phyloP scores from a whole-genome alignment of 2,888 invertebrate genomes.

The Zaprionus lineosus region DNA sequence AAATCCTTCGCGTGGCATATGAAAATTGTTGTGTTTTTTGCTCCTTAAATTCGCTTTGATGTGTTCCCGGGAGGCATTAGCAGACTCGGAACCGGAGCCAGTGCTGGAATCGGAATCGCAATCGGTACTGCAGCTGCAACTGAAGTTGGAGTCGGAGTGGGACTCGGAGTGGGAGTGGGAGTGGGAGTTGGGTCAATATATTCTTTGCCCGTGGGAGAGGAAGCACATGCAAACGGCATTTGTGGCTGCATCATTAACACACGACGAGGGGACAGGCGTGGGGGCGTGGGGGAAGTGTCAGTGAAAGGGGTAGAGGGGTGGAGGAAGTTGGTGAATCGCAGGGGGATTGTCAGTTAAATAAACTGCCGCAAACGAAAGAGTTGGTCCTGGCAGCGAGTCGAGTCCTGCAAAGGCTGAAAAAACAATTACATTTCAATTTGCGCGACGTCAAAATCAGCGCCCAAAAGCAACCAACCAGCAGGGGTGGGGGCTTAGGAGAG shows the following conservation, averaged over 20 bases:
- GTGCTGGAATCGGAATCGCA: conserved; percentile 2
- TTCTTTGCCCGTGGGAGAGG: conserved; percentile 60
- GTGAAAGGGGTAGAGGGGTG: neutral
- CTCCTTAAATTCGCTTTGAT: conserved; percentile 55
- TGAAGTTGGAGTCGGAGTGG: conserved; percentile 10
- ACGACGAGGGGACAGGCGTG: neutral
- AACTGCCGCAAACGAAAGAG: conserved; percentile 34
- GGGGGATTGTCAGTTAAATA: conserved; percentile 44
- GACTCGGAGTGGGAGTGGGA: neutral
- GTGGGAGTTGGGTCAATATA: neutral
- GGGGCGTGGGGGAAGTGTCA: neutral
- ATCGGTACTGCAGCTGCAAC: too few species aligned
- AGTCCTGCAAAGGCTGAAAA: conserved; percentile 38
- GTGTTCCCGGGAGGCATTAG: conserved; percentile 33
- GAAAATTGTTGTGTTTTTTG: conserved; percentile 44
- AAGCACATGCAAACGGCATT: conserved; percentile 70
- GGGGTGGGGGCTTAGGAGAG: too few species aligned
- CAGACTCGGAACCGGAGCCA: conserved; percentile 3
- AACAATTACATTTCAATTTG: conserved; percentile 78
- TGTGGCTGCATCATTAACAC: conserved; percentile 76
- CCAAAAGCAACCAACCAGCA: conserved; percentile 22
- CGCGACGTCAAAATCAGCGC: conserved; percentile 67
- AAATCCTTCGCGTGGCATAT: conserved; percentile 36
- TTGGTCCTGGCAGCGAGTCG: conserved; percentile 12
- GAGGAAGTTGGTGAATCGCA: neutral